Evolutionary conservation across 2,888 invertebrate species (phyloP), one percentile per base, ranked within the genome.

Genomic region (Trichopria drosophilae): DNA sequence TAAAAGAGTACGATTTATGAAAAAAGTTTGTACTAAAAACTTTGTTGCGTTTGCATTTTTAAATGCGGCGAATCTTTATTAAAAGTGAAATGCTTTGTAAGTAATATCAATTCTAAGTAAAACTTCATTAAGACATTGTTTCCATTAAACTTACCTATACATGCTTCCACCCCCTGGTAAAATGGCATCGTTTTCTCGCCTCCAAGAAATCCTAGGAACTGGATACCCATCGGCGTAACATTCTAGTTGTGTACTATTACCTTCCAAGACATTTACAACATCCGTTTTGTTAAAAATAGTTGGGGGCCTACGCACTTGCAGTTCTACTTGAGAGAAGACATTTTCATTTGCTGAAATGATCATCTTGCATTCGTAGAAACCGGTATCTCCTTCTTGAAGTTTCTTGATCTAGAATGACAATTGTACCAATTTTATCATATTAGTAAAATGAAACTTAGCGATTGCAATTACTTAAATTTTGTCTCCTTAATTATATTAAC

Each of bases 141-240:
- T n/a, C n/a, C 6, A 24, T 9, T 24, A 23, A 23, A 23, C 16
- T 54, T 47, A 55, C 55, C 32, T 40, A 19, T 43, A 46, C 39
- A 46, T 40, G 6, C 36, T 22, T 4, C 47, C 46, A 9, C 53
- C 53, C 12, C 40, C 19, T 6, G 50, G 22, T 3, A 56, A 9
- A 2, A 56, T 43, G n/a, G 46, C 6, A 24, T 50, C 44, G 13
- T 53, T 36, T n/a, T 56, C 50, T 13, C 53, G 15, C 20, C 46
- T 56, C 55, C 55, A 56, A 4, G 46, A 29, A 12, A 56, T 53
- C 13, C 43, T n/a, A 1, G 55, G 55, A 13, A 50, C 46, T 5
- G 55, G 55, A 28, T 34, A 53, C 2, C 55, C 55, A 12, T 52
- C 55, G 12, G 55, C 55, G 12, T 43, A 23, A 23, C 55, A 56